Evolutionary conservation across 1,140 invertebrate species (phyloP), one percentile per base, ranked within the genome.

Genomic region (Atta colombica): DNA sequence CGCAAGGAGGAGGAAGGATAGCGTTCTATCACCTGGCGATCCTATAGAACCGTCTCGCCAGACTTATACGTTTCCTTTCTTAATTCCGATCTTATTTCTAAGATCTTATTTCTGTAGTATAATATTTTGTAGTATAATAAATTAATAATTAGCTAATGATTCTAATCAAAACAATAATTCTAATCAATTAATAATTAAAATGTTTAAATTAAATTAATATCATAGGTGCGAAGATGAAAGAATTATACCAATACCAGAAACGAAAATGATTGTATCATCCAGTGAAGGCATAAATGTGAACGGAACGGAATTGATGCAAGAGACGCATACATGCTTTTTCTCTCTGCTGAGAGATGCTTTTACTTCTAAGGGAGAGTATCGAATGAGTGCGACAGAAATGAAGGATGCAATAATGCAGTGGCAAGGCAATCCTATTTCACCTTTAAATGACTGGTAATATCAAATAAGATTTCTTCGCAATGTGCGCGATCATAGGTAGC

Each of bases 261-360:
- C 95, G 78, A 94, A 95, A 80, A 65, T 94, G 0, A 78, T 81
- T 16, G 80, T 92, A n/a, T 77, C 93, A 0, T 72, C 84, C 12
- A 89, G 81, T 5, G 93, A 94, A 55, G 90, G 93, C 18, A 90
- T 92, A 0, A 92, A 92, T 65, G 74, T 92, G 12, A 94, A 93
- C 0, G 94, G 86, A 39, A 91, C 92, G 2, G 96, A 96, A 92
- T 91, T 96, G 82, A 97, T 96, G 96, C 97, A 97, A 94, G 97
- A 97, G 68, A 98, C 97, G 0, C 97, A 98, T 86, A 96, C 97
- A 0, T 98, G 97, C 93, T 98, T 98, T 95, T 97, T 99, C 93
- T 98, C 98, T 0, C 94, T 98, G 35, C 96, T 98, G 16, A 95
- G 98, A 2, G 98, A 98, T 91, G 96, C 98, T 63, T 97, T 98